Evolutionary conservation across 2,888 invertebrate genomes (phyloP), one percentile per base, ranked within the genome.

Genomic region (Gymnosoma rotundatum): DNA sequence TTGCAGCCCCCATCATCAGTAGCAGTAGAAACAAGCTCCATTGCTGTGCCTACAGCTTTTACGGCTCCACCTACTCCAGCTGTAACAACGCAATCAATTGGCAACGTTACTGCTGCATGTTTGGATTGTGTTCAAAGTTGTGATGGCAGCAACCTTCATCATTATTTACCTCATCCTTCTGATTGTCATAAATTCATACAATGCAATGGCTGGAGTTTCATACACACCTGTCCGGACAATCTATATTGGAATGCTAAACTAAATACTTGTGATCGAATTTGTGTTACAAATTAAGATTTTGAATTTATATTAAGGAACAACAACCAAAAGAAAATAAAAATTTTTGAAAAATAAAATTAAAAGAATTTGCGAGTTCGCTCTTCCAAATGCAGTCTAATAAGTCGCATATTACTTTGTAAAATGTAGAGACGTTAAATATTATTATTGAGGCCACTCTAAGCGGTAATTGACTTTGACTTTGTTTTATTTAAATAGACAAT

Each of bases 171-270:
- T 0, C 88, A 90, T 87, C 90, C 91, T 0, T 85, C 76, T 4
- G 89, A 91, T 79, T 91, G 91, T 45, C 88, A 83, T 7, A 90
- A 89, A 73, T 92, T 90, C 21, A 89, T 91, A 66, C 86, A 88
- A 16, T 92, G 92, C 25, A 88, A 89, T 50, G 87, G 88, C 9
- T 66, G 36, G 6, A 87, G 87, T 1, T 81, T 73, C 32, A 82
- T 89, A 50, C 67, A 88, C 1, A 81, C 42, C 1, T 92, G 92
- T 52, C 83, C 88, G 0, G 83, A 42, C 1, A 74, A 82, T n/a
- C 83, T 90, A 21, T 88, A 83, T 42, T 91, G 89, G 88, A 89
- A 88, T 74, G 78, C 83, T 0, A 67, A 52, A 16, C 54, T 74
- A 7, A 76, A 67, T 50, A 75, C 88, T 3, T 91, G 91, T 69